Conservation (phyloP, 2,797 vertebrate species). For the Tragopan temminckii region DNA sequence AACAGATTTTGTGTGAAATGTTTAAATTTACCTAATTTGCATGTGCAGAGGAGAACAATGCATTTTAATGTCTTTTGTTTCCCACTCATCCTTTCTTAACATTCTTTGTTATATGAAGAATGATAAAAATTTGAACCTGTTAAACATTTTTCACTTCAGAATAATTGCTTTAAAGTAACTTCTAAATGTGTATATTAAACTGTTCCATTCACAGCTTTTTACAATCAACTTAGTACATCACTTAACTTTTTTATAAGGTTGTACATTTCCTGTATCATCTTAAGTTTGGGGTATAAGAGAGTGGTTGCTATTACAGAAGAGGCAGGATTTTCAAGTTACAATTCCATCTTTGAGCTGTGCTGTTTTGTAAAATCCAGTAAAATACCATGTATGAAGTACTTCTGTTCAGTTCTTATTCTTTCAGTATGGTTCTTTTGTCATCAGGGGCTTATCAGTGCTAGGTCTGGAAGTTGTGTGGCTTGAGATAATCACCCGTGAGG, state of each 20-base stretch:
- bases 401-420: neutral
- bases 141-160: neutral
- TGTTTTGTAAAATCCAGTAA: neutral
- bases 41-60: constrained; percentile 10
- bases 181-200: neutral
- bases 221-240: neutral
- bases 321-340: neutral
- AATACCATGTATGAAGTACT: neutral
- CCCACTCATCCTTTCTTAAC: neutral
- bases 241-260: neutral
- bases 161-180: neutral
- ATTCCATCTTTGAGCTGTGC: neutral
- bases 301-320: neutral
- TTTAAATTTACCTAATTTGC: constrained; percentile 35
- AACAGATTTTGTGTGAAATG: constrained; percentile 42
- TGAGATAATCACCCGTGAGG: neutral
- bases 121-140: neutral
- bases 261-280: neutral
- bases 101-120: neutral
- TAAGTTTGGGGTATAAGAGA: neutral
- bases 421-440: neutral
- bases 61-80: constrained; percentile 43
- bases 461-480: neutral
- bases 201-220: neutral
- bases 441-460: neutral